phyloP scores from a whole-genome alignment of 2,113 vertebrate species.

The rat (Rattus norvegicus) region DNA sequence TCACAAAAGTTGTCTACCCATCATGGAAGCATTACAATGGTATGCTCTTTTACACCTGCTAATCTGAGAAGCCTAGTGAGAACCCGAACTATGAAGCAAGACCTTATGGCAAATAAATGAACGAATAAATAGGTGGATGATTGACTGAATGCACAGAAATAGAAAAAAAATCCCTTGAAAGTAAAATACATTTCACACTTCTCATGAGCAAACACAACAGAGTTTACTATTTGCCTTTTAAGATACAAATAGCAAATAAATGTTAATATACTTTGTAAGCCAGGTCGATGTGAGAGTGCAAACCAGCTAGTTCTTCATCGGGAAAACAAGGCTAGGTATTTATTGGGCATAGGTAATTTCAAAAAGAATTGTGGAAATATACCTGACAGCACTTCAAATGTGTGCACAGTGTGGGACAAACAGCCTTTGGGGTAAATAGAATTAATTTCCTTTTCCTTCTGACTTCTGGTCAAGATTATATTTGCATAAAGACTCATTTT shows the following conservation, averaged over 20 bases:
- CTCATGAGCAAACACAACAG: not conserved
- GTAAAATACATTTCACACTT: not conserved
- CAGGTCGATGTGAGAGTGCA: not conserved
- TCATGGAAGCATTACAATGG: not conserved
- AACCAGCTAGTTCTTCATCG: not conserved
- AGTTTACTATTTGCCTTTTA: constrained; percentile 28
- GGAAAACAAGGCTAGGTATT: not conserved
- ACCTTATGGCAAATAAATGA: not conserved
- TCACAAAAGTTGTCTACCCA: not conserved
- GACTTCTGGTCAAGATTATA: not conserved
- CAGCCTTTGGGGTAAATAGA: not conserved
- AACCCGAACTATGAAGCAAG: not conserved
- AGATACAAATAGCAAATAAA: constrained; percentile 34
- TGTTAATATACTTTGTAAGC: not conserved
- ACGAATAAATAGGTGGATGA: not conserved
- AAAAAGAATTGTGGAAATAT: not conserved
- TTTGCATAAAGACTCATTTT: not conserved
- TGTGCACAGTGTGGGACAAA: not conserved
- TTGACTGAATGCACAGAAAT: not conserved
- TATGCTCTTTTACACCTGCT: not conserved
- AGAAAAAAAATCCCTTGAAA: not conserved
- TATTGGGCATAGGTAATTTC: not conserved
- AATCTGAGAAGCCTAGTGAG: not conserved
- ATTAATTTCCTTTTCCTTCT: constrained; percentile 45
- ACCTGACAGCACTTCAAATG: not conserved